Evolutionary conservation across 2,888 invertebrate species (phyloP).

Genomic region (Sepioteuthis lessoniana): DNA sequence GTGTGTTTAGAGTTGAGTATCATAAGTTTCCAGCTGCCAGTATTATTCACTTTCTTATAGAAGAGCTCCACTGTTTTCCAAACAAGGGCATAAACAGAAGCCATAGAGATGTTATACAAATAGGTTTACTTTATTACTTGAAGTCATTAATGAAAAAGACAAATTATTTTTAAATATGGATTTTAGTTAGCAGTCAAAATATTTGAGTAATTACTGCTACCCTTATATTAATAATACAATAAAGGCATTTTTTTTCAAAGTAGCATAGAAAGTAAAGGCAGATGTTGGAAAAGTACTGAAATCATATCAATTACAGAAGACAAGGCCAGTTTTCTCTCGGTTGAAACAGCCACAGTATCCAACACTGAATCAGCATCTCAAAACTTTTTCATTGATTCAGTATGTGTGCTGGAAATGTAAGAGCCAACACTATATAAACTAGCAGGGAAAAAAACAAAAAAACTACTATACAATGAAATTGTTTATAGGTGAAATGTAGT

Average conservation of each 20-base stretch:
- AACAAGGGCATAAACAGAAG: neutral
- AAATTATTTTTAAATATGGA: neutral
- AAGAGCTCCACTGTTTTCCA: neutral
- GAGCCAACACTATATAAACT: neutral
- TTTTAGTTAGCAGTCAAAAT: neutral
- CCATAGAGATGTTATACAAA: neutral
- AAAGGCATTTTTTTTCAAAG: neutral
- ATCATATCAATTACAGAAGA: neutral
- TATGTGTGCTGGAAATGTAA: neutral
- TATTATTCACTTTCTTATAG: neutral
- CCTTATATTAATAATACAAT: neutral
- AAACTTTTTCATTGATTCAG: neutral
- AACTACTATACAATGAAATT: neutral
- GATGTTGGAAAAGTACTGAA: neutral
- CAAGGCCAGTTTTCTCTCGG: neutral
- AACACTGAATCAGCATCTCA: constrained; percentile 16
- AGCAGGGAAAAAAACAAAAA: neutral
- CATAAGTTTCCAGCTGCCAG: neutral
- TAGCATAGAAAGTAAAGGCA: neutral
- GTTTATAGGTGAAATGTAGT: constrained; percentile 15
- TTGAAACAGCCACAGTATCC: neutral
- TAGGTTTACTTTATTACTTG: neutral
- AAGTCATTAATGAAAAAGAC: neutral
- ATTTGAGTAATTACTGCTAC: neutral
- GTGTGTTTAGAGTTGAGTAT: neutral